These are phyloP conservation scores for Epsilonema sp. DNA, from an alignment of 2,888 invertebrate species.

Conservation along the genomic window DNA sequence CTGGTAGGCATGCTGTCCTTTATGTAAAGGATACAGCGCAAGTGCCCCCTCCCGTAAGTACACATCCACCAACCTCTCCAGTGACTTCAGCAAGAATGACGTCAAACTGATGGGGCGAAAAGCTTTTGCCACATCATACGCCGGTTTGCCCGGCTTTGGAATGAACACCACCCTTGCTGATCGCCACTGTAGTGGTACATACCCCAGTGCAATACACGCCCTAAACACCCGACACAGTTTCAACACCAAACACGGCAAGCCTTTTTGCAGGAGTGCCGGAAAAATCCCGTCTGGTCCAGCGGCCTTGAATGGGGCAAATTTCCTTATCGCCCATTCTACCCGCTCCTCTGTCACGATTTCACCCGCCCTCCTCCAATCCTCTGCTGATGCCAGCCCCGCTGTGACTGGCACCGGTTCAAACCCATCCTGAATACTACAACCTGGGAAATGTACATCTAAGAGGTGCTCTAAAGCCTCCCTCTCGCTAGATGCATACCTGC, in stretches of 20 bases:
- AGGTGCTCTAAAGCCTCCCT: too few relatives aligned
- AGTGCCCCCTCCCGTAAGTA: neutral
- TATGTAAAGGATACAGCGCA: neutral
- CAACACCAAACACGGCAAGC: neutral
- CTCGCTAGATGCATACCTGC: too few relatives aligned
- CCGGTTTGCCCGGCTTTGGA: neutral
- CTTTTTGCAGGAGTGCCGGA: neutral
- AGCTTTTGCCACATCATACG: neutral
- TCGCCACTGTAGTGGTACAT: slow-evolving; percentile 1
- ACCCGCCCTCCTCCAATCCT: neutral
- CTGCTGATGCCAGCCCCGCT: neutral
- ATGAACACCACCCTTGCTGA: slow-evolving; percentile 1
- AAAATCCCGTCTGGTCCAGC: slow-evolving; percentile 4
- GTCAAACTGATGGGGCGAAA: neutral
- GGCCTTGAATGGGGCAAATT: slow-evolving; percentile 4
- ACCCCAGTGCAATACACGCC: neutral
- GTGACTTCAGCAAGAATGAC: neutral
- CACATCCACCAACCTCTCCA: neutral
- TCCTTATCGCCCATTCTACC: neutral
- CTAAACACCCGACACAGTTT: neutral
- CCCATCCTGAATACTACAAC: too few relatives aligned
- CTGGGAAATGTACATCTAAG: too few relatives aligned
- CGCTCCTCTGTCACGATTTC: neutral
- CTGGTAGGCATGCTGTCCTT: slow-evolving; percentile 2
- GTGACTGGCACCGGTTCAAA: neutral